Conservation (phyloP, 2,113 vertebrate species). For the Zapornia atra region DNA sequence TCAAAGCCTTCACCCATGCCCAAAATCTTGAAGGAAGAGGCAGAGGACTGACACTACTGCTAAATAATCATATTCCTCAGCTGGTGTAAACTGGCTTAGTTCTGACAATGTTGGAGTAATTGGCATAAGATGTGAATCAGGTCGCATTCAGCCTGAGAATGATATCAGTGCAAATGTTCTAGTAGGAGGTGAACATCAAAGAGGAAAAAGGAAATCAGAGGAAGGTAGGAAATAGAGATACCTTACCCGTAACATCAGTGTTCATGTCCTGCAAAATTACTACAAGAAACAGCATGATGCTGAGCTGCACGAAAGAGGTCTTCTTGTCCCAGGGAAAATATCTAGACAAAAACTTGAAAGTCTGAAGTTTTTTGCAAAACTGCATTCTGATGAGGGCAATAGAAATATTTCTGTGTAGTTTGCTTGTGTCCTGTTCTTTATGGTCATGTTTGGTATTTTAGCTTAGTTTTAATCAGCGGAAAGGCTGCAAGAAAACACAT, state of each 20-base stretch:
- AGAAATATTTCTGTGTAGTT: not conserved
- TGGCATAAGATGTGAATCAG: constrained; percentile 44
- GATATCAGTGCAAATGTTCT: constrained; percentile 28
- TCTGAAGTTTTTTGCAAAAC: not conserved
- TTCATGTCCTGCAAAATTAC: constrained; percentile 59
- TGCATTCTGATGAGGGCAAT: not conserved
- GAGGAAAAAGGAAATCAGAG: constrained; percentile 31
- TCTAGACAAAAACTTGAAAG: not conserved
- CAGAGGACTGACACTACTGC: not conserved
- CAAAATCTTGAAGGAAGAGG: not conserved
- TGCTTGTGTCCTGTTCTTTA: not conserved
- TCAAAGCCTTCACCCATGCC: not conserved
- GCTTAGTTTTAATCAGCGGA: not conserved
- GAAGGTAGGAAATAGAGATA: constrained; percentile 31
- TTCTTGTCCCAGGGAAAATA: constrained; percentile 17
- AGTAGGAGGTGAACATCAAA: constrained; percentile 40
- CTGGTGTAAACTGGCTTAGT: constrained; percentile 22
- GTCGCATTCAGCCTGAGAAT: not conserved
- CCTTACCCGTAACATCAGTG: constrained; percentile 21
- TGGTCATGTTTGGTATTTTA: not conserved
- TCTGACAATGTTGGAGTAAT: constrained; percentile 47
- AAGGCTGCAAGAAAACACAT: not conserved
- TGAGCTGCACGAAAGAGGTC: not conserved
- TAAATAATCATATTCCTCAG: constrained; percentile 35
- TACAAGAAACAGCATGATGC: not conserved